Base-by-base conservation (phyloP, 2,888 invertebrate genomes). In the Drosophila incognita region DNA sequence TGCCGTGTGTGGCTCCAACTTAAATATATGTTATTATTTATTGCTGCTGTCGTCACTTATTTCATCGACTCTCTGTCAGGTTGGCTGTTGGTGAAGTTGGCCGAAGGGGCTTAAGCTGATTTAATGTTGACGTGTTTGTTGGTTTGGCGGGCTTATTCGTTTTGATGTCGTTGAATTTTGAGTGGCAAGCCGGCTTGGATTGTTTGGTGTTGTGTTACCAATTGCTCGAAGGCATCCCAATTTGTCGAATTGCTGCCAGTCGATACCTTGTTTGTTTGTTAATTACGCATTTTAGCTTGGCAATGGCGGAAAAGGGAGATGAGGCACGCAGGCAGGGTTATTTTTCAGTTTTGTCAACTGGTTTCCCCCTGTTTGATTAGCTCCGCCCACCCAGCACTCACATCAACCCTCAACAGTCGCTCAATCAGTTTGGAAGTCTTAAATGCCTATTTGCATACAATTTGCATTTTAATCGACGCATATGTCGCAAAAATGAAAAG, bases 381-480 rank as follows among this genome's bases (percentile, higher is more conserved):
- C 40, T 58, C 68, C 79, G 69, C 82, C 78, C 70, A 70, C 70
- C 5, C 57, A 48, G 53, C 62, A 54, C 11, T 36, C 10, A 13
- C 31, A 62, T 24, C 67, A 51, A 31, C 58, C 54, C 57, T 49
- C n/a, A 62, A 48, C 38, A 40, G 18, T 10, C 31, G 10, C 24
- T 10, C 64, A 76, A 81, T 81, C 82, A 76, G 74, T 69, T 78
- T 83, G 79, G 74, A 87, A 87, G 89, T 86, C 85, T 84, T 79
- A 89, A 92, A 90, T 91, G 87, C 82, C 82, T 91, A 84, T 92
- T 93, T 91, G 86, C 85, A 76, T 81, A 77, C 72, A 76, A 92
- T 92, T 92, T 92, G 91, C 92, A 92, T 92, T 89, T 91, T 86
- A 88, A 89, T 90, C 33, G 78, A 86, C 87, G 60, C 92, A 93